These are phyloP conservation scores for Cinclus mexicanus DNA, from an alignment of 2,113 vertebrate species.

Conservation along the genomic window DNA sequence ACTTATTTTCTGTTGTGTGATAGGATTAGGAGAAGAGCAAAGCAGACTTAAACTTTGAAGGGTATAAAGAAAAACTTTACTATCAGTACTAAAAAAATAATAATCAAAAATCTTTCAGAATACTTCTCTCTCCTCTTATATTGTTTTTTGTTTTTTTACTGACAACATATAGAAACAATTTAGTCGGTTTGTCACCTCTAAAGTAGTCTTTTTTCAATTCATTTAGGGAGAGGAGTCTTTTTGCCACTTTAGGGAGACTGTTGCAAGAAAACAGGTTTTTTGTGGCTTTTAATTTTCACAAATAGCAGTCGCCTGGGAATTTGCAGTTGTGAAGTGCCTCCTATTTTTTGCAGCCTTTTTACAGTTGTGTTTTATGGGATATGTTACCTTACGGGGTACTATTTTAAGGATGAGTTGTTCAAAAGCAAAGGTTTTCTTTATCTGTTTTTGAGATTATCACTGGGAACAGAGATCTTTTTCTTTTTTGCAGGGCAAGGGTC, in stretches of 20 bases:
- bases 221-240: not conserved
- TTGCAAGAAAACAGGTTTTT: not conserved
- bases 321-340: not conserved
- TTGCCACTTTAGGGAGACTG: not conserved
- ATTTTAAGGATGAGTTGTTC: not conserved
- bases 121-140: not conserved
- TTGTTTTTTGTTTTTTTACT: not conserved
- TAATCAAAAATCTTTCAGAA: not conserved
- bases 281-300: not conserved
- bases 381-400: not conserved
- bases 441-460: not conserved
- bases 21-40: not conserved
- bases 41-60: not conserved
- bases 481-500: not conserved
- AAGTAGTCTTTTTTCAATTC: not conserved
- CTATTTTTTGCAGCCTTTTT: not conserved
- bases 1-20: not conserved
- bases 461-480: not conserved
- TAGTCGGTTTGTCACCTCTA: not conserved
- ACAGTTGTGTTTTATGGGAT: not conserved
- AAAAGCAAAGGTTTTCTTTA: not conserved
- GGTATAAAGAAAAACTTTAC: not conserved
- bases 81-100: not conserved
- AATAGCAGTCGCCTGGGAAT: not conserved
- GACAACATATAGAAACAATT: not conserved